Evolutionary conservation across 1,140 invertebrate species (phyloP).

Genomic region (Gonatopus flavifemur): DNA sequence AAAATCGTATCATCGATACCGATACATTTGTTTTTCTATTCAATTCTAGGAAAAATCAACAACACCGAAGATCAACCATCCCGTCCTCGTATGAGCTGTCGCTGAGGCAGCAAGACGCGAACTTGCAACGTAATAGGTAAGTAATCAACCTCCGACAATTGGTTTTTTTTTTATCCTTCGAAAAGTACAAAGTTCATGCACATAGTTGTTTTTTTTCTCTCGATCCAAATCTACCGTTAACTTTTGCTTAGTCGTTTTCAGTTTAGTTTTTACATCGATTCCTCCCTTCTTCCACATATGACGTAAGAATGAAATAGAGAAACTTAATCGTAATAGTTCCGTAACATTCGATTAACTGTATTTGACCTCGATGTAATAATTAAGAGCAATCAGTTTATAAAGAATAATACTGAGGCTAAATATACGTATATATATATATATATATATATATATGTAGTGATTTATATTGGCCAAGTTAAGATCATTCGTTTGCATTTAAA

Average conservation of each 20-base stretch:
- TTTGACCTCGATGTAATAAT: constrained; percentile 48
- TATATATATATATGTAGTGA: not conserved
- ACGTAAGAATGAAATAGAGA: no score
- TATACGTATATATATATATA: not conserved
- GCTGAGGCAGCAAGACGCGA: not conserved
- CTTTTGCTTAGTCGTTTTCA: no score
- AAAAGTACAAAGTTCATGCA: no score
- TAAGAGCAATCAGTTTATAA: constrained; percentile 42
- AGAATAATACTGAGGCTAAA: constrained; percentile 24
- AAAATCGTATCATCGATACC: no score
- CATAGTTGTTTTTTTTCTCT: no score
- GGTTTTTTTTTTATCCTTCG: no score
- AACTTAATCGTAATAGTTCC: no score
- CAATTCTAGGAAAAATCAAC: constrained; percentile 6
- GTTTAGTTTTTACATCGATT: no score
- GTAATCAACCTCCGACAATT: no score
- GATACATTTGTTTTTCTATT: not conserved
- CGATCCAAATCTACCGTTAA: no score
- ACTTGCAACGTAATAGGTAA: constrained; percentile 18
- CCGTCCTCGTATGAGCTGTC: not conserved
- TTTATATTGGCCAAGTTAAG: not conserved
- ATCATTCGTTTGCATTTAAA: no score
- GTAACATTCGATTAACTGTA: constrained; percentile 39
- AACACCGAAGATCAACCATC: not conserved
- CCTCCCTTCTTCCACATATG: no score